These are phyloP conservation scores for Menidia beryllina DNA, from an alignment of 2,113 vertebrate species.

Conservation along the genomic window DNA sequence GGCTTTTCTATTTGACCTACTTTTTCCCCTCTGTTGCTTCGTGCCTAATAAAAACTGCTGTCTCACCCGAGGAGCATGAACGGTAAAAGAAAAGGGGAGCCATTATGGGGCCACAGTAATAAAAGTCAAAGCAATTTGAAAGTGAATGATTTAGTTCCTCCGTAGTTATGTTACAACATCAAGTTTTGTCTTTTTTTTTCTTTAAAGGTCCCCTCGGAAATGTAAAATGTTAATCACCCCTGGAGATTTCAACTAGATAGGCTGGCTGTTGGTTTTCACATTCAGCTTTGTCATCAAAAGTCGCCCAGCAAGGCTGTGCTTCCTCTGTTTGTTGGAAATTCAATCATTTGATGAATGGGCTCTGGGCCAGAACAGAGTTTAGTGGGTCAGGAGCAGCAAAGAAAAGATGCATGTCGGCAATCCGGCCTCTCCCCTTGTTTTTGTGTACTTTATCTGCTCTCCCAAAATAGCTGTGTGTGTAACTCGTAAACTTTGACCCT, in stretches of 20 bases:
- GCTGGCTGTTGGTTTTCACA: slow-evolving; percentile 51
- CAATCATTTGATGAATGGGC: slow-evolving; percentile 59
- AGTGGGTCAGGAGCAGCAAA: slow-evolving; percentile 50
- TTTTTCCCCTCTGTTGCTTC: slow-evolving; percentile 63
- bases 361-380: slow-evolving; percentile 48
- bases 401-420: slow-evolving; percentile 64
- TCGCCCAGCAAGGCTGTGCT: slow-evolving; percentile 44
- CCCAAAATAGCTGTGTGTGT: slow-evolving; percentile 63
- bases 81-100: slow-evolving; percentile 15
- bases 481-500: slow-evolving; percentile 73
- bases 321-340: slow-evolving; percentile 71
- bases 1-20: slow-evolving; percentile 70
- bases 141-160: slow-evolving; percentile 40
- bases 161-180: slow-evolving; percentile 24
- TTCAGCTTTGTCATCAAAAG: slow-evolving; percentile 54
- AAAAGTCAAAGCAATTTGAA: slow-evolving; percentile 36
- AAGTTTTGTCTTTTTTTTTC: slow-evolving; percentile 8
- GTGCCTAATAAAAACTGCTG: slow-evolving; percentile 62
- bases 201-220: slow-evolving; percentile 41
- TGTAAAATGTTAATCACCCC: slow-evolving; percentile 35
- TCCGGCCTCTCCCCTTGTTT: slow-evolving; percentile 37
- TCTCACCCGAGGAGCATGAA: slow-evolving; percentile 34
- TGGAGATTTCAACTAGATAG: slow-evolving; percentile 54
- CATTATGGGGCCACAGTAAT: slow-evolving; percentile 19
- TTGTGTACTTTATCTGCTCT: slow-evolving; percentile 41